These are phyloP conservation scores for Junco hyemalis DNA, from an alignment of 2,113 vertebrate genomes.

Conservation along the genomic window DNA sequence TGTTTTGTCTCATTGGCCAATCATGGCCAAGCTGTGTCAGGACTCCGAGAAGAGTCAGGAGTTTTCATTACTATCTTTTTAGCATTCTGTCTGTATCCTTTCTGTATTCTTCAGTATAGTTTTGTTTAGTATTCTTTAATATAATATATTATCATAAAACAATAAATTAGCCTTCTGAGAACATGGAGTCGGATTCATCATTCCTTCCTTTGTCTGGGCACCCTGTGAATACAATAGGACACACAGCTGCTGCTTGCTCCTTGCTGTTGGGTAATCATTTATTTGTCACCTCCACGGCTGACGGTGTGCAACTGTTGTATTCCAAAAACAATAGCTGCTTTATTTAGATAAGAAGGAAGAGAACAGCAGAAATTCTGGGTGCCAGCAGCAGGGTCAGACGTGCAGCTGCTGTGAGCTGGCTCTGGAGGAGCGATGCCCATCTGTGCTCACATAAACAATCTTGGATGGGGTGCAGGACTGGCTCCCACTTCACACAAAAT, in stretches of 20 bases:
- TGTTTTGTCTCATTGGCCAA: no score
- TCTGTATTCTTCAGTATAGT: no score
- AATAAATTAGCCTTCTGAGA: no score
- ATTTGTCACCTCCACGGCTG: neutral
- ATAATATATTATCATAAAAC: no score
- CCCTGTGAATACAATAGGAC: neutral
- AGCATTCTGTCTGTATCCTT: no score
- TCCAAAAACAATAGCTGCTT: conserved; percentile 3
- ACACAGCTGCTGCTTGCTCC: neutral
- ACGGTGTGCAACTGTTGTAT: neutral
- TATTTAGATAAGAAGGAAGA: neutral
- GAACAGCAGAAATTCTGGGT: neutral
- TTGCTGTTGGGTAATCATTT: neutral
- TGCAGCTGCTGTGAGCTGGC: neutral
- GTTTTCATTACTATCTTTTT: no score
- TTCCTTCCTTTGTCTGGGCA: no score
- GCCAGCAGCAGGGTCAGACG: neutral
- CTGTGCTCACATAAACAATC: neutral
- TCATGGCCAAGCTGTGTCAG: no score
- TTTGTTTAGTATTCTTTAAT: no score
- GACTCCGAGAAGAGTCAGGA: no score
- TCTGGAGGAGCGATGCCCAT: neutral
- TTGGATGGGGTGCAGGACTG: neutral
- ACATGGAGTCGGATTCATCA: no score
- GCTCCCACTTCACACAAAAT: neutral